Evolutionary conservation across 2,888 invertebrate species (phyloP), one percentile per base, ranked within the genome.

Genomic region (Lepidochrysops patricia): DNA sequence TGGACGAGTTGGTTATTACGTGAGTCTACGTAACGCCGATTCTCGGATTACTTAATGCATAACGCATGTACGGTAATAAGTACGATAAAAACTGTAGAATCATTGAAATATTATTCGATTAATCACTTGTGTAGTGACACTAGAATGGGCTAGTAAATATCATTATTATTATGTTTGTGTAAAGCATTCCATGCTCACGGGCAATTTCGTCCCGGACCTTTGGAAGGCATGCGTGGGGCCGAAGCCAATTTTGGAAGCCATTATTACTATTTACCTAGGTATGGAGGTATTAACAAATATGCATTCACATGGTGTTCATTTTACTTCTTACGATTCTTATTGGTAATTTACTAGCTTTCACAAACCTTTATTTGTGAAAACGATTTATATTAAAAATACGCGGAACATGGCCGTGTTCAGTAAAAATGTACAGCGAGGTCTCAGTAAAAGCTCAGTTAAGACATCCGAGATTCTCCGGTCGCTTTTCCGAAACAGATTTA

Each of bases 401-500:
- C n/a, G n/a, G 19, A 12, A 29, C 15, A 12, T 19, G 4, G n/a
- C n/a, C 9, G 13, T 9, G 29, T 54, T 19, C 27, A 52, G 27
- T 13, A 25, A 52, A 52, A 52, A 54, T 13, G 29, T 54, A 32
- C 19, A 32, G 7, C 50, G 12, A 5, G 26, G 25, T 25, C 54
- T 29, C 32, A 15, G 29, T 15, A 32, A 54, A 54, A 54, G 27
- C 54, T 29, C 54, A 52, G 54, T 54, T 54, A 54, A 54, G 54
- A 54, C 54, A 54, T 54, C 54, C 32, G 66, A 70, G 67, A 68
- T 69, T 72, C 69, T 70, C 71, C 71, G 72, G 71, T 70, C 69
- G 60, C 64, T 67, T 64, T 71, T 72, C 71, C 71, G 73, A 67
- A 65, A 61, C 68, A 67, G 70, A 63, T 68, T 70, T 72, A 77